Conservation (phyloP, 1,140 invertebrate species). For the Cephus cinctus region DNA sequence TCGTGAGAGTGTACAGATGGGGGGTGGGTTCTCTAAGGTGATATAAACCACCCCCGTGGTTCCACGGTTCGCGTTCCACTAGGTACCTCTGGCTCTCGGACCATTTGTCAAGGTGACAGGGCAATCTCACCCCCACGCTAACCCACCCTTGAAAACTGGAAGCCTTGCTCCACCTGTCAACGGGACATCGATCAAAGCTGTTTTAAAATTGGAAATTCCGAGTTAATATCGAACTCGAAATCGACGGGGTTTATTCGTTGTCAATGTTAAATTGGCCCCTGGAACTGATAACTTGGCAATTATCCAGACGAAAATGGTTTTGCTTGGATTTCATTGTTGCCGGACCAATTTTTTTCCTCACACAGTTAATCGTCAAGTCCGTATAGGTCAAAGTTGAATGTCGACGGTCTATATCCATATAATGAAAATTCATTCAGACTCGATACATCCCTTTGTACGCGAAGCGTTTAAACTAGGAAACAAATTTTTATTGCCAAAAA, state of each 20-base stretch:
- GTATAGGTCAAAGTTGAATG: too few species aligned
- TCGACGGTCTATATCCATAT: too few species aligned
- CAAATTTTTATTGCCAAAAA: too few species aligned
- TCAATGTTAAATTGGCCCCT: too few species aligned
- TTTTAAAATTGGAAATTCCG: slow-evolving; percentile 16
- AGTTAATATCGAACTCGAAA: slow-evolving; percentile 11
- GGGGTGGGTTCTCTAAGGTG: not conserved
- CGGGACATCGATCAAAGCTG: slow-evolving; percentile 29
- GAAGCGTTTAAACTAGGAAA: too few species aligned
- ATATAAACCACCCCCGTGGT: slow-evolving; percentile 12
- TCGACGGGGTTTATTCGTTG: slow-evolving; percentile 10
- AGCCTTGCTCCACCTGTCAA: slow-evolving; percentile 29
- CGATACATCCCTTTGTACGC: too few species aligned
- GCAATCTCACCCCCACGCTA: slow-evolving; percentile 37
- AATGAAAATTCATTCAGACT: too few species aligned
- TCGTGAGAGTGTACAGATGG: slow-evolving; percentile 37
- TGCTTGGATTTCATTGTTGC: too few species aligned
- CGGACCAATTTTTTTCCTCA: too few species aligned
- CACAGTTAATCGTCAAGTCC: too few species aligned
- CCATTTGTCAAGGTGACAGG: slow-evolving; percentile 54
- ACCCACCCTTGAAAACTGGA: slow-evolving; percentile 10
- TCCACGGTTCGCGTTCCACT: slow-evolving; percentile 20
- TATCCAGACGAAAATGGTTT: too few species aligned
- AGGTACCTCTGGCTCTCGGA: slow-evolving; percentile 40
- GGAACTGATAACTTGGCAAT: too few species aligned